Evolutionary conservation across 2,113 vertebrate genomes (phyloP), one percentile per base, ranked within the genome.

Genomic region (Pelodiscus sinensis): DNA sequence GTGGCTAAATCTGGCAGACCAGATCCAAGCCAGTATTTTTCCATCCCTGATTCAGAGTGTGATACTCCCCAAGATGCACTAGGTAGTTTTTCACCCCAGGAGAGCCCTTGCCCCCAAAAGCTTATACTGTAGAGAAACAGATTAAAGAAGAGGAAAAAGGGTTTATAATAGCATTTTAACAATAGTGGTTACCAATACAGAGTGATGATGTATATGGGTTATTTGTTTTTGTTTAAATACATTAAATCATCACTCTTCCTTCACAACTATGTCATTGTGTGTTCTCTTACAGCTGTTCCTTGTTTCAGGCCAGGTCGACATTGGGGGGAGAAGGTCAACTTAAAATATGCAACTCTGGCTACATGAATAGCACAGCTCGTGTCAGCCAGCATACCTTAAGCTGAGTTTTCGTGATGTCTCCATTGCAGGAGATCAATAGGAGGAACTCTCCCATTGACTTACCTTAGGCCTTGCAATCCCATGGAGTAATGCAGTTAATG

Each of bases 191-290:
- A 81, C 4, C 54, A 83, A 35, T 57, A 81, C 16, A 80, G 65
- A 50, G 73, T 50, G 38, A 15, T 79, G 27, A 11, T 71, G 86
- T 73, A 82, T 94, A 44, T 44, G 44, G 44, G 44, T 44, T 44
- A 44, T 86, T 56, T 80, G 11, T 24, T 94, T 89, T 84, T 18
- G 95, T 65, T 87, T 79, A 71, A 77, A 85, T 27, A 93, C 38
- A 78, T 77, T 83, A 58, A 91, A 89, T 90, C 60, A 57, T 62
- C 13, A 15, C 92, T 84, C 84, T 92, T 93, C 95, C 95, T 85
- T 82, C 82, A 94, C n/a, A 85, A 85, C 86, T 31, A 77, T 91
- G 38, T 14, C 84, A 25, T 50, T 57, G 51, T 71, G 65, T 71
- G 31, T 71, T 71, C 65, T 31, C 31, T 8, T 2, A 35, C 4